Base-by-base conservation (phyloP, 2,888 invertebrate species). In the Clunio marinus region DNA sequence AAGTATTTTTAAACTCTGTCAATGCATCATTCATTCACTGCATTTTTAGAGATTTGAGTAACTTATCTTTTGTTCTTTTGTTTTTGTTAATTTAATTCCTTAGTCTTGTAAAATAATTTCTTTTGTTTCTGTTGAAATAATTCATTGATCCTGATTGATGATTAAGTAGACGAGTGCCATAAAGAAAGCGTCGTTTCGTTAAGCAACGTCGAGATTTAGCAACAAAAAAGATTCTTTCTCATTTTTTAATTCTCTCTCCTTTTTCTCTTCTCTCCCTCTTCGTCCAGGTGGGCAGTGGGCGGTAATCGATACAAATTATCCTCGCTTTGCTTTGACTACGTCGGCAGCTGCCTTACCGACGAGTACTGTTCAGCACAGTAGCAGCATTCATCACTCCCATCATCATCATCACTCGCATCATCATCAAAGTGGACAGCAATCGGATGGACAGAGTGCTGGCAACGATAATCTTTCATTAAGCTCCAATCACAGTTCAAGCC, bases 231-330 rank as follows among this genome's bases (percentile, higher is more conserved):
- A 66, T 66, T 66, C 66, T 66, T 66, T 66, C 66, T 66, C 66
- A 66, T 66, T 66, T 66, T 66, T 66, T 66, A 51, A 25, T 77
- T 76, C 77, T 78, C 78, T 69, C 63, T 66, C 76, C 51, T 51
- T 51, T 22, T 51, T 51, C 22, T 81, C 79, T 84, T 83, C 20
- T 32, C 60, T 17, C 25, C 22, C 81, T 81, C 81, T 81, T 81
- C 81, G 84, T 85, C 84, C 86, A 89, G 89, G 88, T 83, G 86
- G 88, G 81, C 89, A 89, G 82, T 90, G 90, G 90, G 87, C 87
- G 80, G 86, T 89, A 83, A 85, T 89, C 85, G 89, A 90, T 83
- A 86, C 88, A 80, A 84, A 86, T 77, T 88, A 88, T 80, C 84
- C 88, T 77, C 86, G 88, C 78, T 88, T 87, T 81, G 82, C 85